Percentiles rank a stretch among this genome's conserved stretches.
Evolutionary conservation across 2,888 invertebrate genomes (phyloP).

Genomic region (Agonopterix subpropinquella): DNA sequence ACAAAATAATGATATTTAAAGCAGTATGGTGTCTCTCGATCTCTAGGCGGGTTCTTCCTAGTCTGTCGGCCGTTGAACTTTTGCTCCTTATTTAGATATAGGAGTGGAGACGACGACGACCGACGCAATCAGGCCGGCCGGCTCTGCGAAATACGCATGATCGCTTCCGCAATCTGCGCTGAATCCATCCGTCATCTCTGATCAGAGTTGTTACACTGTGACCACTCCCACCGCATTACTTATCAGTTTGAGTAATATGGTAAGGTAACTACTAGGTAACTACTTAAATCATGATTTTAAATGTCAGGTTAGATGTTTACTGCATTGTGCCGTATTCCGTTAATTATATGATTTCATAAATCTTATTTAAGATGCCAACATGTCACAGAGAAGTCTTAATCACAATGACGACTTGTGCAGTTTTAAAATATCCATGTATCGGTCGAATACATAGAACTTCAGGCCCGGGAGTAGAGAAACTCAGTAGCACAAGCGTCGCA

Average conservation of each 20-base stretch:
- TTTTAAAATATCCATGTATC: too few species aligned
- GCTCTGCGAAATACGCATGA: slow-evolving; percentile 60
- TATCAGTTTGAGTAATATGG: too few species aligned
- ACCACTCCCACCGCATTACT: background rate
- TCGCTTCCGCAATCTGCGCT: slow-evolving; percentile 58
- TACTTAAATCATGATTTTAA: too few species aligned
- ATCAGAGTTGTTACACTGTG: background rate
- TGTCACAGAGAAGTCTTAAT: too few species aligned
- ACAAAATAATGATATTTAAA: slow-evolving; percentile 18
- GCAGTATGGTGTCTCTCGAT: slow-evolving; percentile 35
- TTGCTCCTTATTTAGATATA: slow-evolving; percentile 75
- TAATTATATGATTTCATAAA: too few species aligned
- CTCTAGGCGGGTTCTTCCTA: slow-evolving; percentile 44
- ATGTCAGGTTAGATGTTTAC: too few species aligned
- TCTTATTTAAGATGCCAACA: too few species aligned
- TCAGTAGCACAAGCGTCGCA: slow-evolving; percentile 26
- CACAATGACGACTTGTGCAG: too few species aligned
- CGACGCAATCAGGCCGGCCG: slow-evolving; percentile 48
- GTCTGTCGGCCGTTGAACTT: slow-evolving; percentile 67
- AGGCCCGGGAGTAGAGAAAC: too few species aligned
- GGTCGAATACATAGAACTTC: too few species aligned
- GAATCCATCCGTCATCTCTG: slow-evolving; percentile 26
- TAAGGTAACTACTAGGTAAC: too few species aligned
- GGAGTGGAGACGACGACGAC: slow-evolving; percentile 65
- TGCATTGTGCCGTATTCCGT: too few species aligned